Evolutionary conservation across 2,797 vertebrate species (phyloP).

Genomic region (Pipistrellus nathusii): DNA sequence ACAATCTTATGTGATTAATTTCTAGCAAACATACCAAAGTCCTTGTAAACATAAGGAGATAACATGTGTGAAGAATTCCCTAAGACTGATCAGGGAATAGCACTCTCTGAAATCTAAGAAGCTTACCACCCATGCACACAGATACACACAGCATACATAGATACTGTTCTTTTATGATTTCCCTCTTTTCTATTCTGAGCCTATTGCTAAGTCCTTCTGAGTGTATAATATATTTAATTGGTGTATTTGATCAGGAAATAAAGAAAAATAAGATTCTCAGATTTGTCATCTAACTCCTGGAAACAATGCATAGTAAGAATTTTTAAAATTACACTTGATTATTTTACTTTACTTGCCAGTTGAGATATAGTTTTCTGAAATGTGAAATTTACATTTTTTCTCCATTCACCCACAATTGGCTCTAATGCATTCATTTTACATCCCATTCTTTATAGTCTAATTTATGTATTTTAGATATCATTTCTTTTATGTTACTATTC

Average conservation of each 20-base stretch:
- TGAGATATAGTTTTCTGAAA: not conserved
- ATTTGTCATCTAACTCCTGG: not conserved
- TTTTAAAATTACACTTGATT: not conserved
- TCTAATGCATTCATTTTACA: not conserved
- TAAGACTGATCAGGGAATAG: slow-evolving; percentile 12
- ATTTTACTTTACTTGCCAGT: not conserved
- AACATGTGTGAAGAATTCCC: slow-evolving; percentile 2
- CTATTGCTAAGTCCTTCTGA: not conserved
- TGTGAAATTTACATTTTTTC: not conserved
- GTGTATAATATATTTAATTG: not conserved
- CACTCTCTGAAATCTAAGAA: not conserved
- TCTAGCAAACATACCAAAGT: slow-evolving; percentile 60
- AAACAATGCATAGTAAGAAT: not conserved
- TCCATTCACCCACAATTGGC: not conserved
- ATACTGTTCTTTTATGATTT: not conserved
- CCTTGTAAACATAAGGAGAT: slow-evolving; percentile 70
- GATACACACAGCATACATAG: not conserved
- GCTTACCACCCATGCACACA: not conserved
- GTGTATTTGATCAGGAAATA: not conserved
- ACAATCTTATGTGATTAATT: slow-evolving; percentile 68
- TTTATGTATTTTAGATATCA: not conserved
- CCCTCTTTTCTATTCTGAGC: not conserved
- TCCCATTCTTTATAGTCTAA: not conserved
- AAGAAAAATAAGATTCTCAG: not conserved
- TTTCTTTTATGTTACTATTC: not conserved